A percentile compares a stretch with the other conserved stretches of the same genome.
These are phyloP conservation scores for Uloborus plumipes DNA, from an alignment of 2,888 invertebrate genomes.

Conservation along the genomic window DNA sequence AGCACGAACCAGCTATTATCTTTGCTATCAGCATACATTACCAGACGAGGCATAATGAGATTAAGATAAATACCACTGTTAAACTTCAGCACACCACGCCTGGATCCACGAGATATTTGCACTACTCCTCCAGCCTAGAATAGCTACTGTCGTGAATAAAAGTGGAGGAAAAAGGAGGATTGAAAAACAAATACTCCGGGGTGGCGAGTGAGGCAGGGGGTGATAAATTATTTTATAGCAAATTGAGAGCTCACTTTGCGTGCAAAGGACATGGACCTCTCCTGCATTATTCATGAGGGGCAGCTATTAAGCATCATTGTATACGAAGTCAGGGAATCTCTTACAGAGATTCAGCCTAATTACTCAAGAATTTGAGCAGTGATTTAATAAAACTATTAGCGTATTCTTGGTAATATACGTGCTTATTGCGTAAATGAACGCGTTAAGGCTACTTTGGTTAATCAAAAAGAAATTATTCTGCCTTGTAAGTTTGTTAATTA, in stretches of 20 bases:
- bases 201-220: too few species aligned
- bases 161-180: too few species aligned
- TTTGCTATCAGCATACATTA: constrained; percentile 19
- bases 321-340: neutral
- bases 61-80: constrained; percentile 17
- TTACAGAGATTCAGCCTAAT: constrained; percentile 43
- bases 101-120: constrained; percentile 34
- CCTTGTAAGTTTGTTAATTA: too few species aligned
- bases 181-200: constrained; percentile 1
- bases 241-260: constrained; percentile 56
- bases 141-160: constrained; percentile 23
- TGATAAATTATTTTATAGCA: constrained; percentile 57
- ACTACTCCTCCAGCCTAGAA: constrained; percentile 37
- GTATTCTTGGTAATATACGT: too few species aligned
- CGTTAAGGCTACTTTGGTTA: too few species aligned
- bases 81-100: constrained; percentile 40
- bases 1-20: constrained; percentile 30
- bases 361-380: constrained; percentile 33
- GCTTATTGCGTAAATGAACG: too few species aligned
- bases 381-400: constrained; percentile 34
- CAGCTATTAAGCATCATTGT: constrained; percentile 19
- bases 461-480: too few species aligned
- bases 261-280: constrained; percentile 10
- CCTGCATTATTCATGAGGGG: constrained; percentile 48
- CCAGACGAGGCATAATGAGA: constrained; percentile 36